phyloP scores from a whole-genome alignment of 2,888 invertebrate species.

The Ornithoptera alexandrae region DNA sequence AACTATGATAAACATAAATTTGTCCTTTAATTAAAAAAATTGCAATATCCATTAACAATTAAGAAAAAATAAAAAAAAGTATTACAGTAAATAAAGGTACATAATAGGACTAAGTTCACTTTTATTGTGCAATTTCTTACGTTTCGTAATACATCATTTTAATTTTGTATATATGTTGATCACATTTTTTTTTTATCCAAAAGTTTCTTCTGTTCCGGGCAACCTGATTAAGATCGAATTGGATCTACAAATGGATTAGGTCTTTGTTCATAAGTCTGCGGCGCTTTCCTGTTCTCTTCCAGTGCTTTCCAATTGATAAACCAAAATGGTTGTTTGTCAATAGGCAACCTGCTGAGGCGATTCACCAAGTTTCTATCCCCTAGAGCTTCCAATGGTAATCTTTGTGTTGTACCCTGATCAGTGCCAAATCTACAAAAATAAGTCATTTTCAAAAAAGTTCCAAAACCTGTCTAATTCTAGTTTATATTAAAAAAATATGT shows the following conservation, averaged over 20 bases:
- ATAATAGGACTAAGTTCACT: too few species aligned
- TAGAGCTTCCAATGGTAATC: slow-evolving; percentile 17
- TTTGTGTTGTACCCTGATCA: slow-evolving; percentile 9
- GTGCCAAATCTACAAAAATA: slow-evolving; percentile 20
- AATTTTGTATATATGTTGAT: too few species aligned
- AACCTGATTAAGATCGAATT: background rate
- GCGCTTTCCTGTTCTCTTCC: slow-evolving; percentile 68
- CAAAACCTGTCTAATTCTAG: background rate
- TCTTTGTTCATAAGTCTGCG: slow-evolving; percentile 49
- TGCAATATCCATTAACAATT: too few species aligned
- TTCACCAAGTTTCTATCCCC: slow-evolving; percentile 80
- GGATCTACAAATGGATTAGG: slow-evolving; percentile 39
- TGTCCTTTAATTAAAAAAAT: too few species aligned
- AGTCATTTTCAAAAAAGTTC: background rate
- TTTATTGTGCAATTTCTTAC: too few species aligned
- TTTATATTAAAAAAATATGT: background rate
- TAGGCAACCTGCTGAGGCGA: slow-evolving; percentile 78
- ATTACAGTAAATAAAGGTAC: too few species aligned
- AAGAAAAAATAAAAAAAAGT: too few species aligned
- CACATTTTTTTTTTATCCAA: too few species aligned
- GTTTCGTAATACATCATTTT: too few species aligned
- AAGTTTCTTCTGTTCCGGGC: too few species aligned
- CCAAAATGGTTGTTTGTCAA: slow-evolving; percentile 84
- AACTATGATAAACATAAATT: too few species aligned
- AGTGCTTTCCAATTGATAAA: slow-evolving; percentile 81